Percentiles rank a stretch among this genome's conserved stretches.
Evolutionary conservation across 2,113 vertebrate genomes (phyloP).

Genomic region (Fregata magnificens): DNA sequence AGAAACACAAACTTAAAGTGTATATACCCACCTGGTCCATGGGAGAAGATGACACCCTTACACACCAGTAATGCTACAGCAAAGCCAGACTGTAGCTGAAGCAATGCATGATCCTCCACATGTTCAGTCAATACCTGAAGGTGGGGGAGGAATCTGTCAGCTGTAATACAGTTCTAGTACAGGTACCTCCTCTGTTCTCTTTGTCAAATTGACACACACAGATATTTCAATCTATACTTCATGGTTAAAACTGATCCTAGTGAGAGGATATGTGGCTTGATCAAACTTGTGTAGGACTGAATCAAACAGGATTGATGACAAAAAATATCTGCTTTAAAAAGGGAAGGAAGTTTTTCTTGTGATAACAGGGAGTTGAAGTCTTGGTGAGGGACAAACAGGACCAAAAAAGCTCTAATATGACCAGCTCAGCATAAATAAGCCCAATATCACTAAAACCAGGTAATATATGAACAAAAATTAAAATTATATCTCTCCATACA

Average conservation of each 20-base stretch:
- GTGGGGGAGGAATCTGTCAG: conserved; percentile 1
- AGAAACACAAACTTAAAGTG: background rate
- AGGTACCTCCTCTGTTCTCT: conserved; percentile 39
- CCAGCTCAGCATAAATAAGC: background rate
- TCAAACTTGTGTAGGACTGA: conserved; percentile 38
- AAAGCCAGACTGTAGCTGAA: background rate
- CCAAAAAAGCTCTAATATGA: background rate
- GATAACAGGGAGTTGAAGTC: background rate
- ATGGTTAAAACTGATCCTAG: conserved; percentile 47
- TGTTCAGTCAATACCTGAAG: background rate
- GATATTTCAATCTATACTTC: conserved; percentile 52
- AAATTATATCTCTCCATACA: background rate
- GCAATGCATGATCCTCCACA: background rate
- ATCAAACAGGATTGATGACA: conserved; percentile 35
- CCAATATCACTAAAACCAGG: background rate
- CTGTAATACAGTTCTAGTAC: conserved; percentile 23
- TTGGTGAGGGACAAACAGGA: background rate
- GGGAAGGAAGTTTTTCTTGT: conserved; percentile 12
- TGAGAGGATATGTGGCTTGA: conserved; percentile 42
- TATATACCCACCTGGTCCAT: background rate
- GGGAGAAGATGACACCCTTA: background rate
- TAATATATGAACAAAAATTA: background rate
- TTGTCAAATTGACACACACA: conserved; percentile 41
- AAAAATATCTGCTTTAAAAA: background rate
- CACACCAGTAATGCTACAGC: background rate